phyloP scores from a whole-genome alignment of 30 jellyfish, hydroid and myxozoan species.

The Cassiopea xamachana region DNA sequence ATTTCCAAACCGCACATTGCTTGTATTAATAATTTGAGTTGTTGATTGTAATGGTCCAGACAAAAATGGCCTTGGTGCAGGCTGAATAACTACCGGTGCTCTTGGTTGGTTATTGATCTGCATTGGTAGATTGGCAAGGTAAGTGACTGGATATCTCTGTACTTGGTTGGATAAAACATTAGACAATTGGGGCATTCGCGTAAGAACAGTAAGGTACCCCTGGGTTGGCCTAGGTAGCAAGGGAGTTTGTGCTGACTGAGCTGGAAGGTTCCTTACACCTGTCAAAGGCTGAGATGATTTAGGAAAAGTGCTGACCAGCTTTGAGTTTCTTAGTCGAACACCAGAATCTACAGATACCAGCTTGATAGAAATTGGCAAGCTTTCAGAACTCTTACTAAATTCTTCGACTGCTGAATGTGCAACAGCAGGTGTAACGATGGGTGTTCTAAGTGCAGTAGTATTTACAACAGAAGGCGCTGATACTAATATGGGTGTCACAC shows the following conservation, averaged over 20 bases:
- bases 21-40: conserved; percentile 14
- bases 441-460: conserved; percentile 32
- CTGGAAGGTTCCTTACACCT: conserved; percentile 1
- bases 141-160: conserved; percentile 59
- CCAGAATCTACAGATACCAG: conserved; percentile 71
- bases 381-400: conserved; percentile 11
- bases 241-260: conserved; percentile 36
- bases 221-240: conserved; percentile 65
- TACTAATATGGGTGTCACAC: background rate
- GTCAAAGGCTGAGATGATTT: background rate
- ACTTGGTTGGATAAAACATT: conserved; percentile 3
- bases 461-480: conserved; percentile 17
- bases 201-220: conserved; percentile 41
- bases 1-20: conserved; percentile 34
- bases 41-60: conserved; percentile 19
- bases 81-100: conserved; percentile 46
- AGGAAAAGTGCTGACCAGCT: conserved; percentile 28
- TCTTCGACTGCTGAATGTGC: background rate
- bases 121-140: conserved; percentile 52
- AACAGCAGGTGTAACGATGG: conserved; percentile 43
- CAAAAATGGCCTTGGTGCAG: conserved; percentile 43
- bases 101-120: conserved; percentile 26
- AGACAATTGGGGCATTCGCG: conserved; percentile 50
- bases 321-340: conserved; percentile 34
- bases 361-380: conserved; percentile 55